Conservation (phyloP, 2,113 vertebrate genomes). For the Chlorodrepanis virens region DNA sequence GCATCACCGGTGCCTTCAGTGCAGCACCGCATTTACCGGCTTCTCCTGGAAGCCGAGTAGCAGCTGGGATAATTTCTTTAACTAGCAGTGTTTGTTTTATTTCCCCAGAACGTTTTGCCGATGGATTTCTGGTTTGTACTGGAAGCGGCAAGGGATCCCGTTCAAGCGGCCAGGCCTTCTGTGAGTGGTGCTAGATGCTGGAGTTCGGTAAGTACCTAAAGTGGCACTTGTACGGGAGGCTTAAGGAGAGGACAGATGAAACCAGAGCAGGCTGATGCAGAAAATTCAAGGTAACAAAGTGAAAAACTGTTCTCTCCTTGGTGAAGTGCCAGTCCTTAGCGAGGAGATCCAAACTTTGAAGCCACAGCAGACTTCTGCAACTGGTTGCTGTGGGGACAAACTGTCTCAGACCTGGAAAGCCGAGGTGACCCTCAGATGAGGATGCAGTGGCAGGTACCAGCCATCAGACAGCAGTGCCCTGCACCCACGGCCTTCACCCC, state of each 20-base stretch:
- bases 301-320: not conserved
- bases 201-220: not conserved
- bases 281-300: not conserved
- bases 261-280: not conserved
- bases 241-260: not conserved
- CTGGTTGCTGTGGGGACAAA: not conserved
- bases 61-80: not conserved
- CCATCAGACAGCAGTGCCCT: not conserved
- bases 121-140: not conserved
- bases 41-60: not conserved
- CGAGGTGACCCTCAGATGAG: accelerated
- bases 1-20: accelerated
- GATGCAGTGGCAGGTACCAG: too few species aligned
- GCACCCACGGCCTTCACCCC: not conserved
- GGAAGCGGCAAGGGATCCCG: not conserved
- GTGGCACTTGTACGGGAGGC: accelerated
- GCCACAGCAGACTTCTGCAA: not conserved
- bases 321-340: accelerated
- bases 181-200: accelerated
- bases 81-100: not conserved
- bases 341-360: not conserved
- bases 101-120: not conserved
- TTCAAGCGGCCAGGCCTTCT: not conserved
- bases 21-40: not conserved
- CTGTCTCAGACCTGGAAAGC: not conserved